phyloP scores from a whole-genome alignment of 2,888 invertebrate species.

The Melanargia galathea region DNA sequence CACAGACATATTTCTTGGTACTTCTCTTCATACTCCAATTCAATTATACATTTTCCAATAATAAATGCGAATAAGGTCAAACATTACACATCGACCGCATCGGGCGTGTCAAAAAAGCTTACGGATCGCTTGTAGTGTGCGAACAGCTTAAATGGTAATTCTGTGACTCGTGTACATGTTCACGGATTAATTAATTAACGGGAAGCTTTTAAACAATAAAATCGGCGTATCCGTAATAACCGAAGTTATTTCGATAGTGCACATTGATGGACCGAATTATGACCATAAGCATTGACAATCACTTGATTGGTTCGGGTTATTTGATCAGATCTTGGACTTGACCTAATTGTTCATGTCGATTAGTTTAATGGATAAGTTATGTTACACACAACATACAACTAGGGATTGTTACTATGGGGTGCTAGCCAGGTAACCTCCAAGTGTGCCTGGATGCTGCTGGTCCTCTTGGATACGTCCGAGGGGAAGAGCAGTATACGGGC shows the following conservation, averaged over 20 bases:
- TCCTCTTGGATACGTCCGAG: no score
- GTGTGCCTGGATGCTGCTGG: no score
- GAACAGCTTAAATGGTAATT: conserved; percentile 45
- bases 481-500: no score
- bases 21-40: neutral
- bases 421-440: no score
- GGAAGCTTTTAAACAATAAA: conserved; percentile 47
- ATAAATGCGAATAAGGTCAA: neutral
- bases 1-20: no score
- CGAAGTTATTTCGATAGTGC: conserved; percentile 21
- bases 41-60: neutral
- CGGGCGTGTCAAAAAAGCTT: neutral
- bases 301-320: conserved; percentile 6
- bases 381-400: conserved; percentile 1
- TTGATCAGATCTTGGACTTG: conserved; percentile 18
- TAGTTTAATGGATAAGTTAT: conserved; percentile 19
- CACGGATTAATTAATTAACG: conserved; percentile 45
- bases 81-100: neutral
- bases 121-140: neutral
- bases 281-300: neutral
- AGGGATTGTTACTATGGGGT: neutral
- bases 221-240: conserved; percentile 37
- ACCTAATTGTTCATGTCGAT: conserved; percentile 12
- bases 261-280: conserved; percentile 15
- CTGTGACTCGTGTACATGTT: conserved; percentile 49